Evolutionary conservation across 2,797 vertebrate species (phyloP).

Genomic region (Fringilla coelebs): DNA sequence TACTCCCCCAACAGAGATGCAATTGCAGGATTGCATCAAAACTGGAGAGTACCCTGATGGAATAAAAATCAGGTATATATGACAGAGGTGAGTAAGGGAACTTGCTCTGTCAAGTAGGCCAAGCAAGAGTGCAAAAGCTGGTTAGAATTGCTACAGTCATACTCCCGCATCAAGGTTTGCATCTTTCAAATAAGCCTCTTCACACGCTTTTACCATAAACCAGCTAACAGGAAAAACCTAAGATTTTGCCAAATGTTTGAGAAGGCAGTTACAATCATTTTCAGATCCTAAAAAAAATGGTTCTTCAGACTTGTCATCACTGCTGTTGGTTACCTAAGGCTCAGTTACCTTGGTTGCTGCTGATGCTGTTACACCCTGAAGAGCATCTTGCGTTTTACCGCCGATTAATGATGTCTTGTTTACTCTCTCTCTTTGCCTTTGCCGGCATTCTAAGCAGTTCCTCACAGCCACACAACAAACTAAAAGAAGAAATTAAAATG

Average conservation of each 20-base stretch:
- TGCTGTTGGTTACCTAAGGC: not conserved
- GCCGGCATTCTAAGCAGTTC: conserved; percentile 94
- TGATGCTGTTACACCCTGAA: conserved; percentile 75
- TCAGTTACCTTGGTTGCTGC: conserved; percentile 81
- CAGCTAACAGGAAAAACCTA: not conserved
- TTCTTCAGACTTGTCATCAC: not conserved
- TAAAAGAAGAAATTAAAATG: conserved; percentile 53
- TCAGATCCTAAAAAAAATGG: not conserved
- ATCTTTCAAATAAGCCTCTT: not conserved
- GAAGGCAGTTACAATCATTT: not conserved
- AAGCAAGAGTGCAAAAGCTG: not conserved
- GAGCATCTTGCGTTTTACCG: conserved; percentile 84
- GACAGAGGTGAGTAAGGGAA: not conserved
- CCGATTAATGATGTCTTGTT: conserved; percentile 83
- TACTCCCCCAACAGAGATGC: not conserved
- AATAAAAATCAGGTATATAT: not conserved
- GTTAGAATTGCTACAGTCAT: not conserved
- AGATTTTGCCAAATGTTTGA: not conserved
- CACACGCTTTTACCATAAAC: not conserved
- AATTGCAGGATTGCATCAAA: not conserved
- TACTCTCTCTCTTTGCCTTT: conserved; percentile 88
- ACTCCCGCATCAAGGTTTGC: not conserved
- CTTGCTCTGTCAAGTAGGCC: not conserved
- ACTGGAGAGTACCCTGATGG: not conserved
- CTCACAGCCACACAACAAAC: conserved; percentile 96